Percentiles rank a stretch among this genome's conserved stretches.
These are phyloP conservation scores for Metallyticus violacea DNA, from an alignment of 2,888 invertebrate species.

Conservation along the genomic window DNA sequence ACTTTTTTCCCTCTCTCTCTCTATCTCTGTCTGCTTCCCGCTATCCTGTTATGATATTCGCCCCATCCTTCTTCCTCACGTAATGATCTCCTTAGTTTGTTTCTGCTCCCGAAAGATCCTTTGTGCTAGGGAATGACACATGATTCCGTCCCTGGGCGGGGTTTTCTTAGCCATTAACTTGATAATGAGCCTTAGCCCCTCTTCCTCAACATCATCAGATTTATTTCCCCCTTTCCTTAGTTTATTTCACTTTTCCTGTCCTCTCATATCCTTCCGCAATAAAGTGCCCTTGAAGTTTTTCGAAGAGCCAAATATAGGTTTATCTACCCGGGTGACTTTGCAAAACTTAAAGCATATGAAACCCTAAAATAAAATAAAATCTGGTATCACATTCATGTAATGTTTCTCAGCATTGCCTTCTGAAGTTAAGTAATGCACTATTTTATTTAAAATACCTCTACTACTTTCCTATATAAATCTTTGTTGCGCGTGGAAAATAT, in stretches of 20 bases:
- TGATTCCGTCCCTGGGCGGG: background rate
- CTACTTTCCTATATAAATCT: no score
- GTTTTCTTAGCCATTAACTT: constrained; percentile 9
- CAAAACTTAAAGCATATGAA: background rate
- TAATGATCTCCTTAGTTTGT: background rate
- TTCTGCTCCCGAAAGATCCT: background rate
- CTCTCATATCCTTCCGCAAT: background rate
- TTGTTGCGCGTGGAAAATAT: no score
- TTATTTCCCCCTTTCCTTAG: background rate
- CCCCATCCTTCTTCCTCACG: no score
- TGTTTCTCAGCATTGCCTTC: background rate
- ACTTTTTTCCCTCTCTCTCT: background rate
- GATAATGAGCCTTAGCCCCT: background rate
- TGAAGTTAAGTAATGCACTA: no score
- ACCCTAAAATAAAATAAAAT: no score
- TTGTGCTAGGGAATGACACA: background rate
- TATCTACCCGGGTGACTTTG: background rate
- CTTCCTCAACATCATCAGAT: background rate
- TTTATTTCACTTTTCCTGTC: background rate
- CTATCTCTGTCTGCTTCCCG: background rate
- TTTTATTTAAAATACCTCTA: no score
- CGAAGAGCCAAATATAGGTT: background rate
- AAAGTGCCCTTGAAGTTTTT: background rate
- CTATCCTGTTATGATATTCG: background rate
- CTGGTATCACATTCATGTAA: no score